Evolutionary conservation across 2,888 invertebrate genomes (phyloP), one percentile per base, ranked within the genome.

Genomic region (Dioctria rufipes): DNA sequence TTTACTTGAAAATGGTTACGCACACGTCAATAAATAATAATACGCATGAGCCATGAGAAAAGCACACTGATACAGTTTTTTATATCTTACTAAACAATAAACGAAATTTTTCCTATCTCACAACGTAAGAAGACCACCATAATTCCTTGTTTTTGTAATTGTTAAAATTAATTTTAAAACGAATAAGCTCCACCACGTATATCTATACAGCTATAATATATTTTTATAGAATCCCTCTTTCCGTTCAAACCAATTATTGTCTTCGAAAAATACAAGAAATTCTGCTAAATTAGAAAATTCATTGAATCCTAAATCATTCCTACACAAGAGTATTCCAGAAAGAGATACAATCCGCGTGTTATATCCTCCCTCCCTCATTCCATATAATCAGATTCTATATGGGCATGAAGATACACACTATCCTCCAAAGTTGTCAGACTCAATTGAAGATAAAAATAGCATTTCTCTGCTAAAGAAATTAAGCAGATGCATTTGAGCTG

Each of bases 281-380:
- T n/a, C 11, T 1, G 11, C 69, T 37, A 69, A 69, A 69, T 37
- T 69, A 39, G 69, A 51, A 37, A 69, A 69, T 11, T 11, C 69
- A 69, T 69, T 43, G 51, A 67, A 69, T 37, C 37, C 9, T 69
- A 69, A 69, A 69, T 69, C 69, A 69, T 69, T 69, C 54, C 8
- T 3, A 13, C 39, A 42, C 51, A 49, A 37, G 49, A 69, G 49
- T 25, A 69, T 37, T 37, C 25, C 25, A 25, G 1, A 25, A 25
- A 25, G 25, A 25, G 25, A 25, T 25, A 25, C 25, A 25, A 25
- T 25, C 25, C 67, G 42, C 13, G 46, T 25, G 69, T 42, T n/a
- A 69, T 39, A 69, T 51, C 69, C 69, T 67, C 43, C 13, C 37
- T 25, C 25, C 25, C 25, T 25, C 25, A 25, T 25, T 25, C 2